phyloP scores from a whole-genome alignment of 2,797 vertebrate genomes.

The Tokudaia muenninki region DNA sequence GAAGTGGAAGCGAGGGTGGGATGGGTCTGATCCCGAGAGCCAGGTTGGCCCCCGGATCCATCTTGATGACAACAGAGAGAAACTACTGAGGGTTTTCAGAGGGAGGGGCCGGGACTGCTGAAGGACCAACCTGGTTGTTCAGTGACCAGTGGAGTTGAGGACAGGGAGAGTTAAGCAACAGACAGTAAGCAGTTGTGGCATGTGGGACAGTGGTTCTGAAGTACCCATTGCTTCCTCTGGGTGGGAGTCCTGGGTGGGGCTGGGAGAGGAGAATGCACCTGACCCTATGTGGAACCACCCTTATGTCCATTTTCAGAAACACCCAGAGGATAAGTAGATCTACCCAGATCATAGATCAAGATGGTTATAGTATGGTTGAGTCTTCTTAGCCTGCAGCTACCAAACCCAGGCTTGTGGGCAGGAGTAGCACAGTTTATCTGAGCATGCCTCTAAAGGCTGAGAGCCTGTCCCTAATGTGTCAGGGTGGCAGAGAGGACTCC shows the following conservation, averaged over 20 bases:
- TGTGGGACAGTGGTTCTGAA: not conserved
- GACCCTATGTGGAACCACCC: rapidly evolving
- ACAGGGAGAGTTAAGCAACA: not conserved
- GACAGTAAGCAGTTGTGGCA: not conserved
- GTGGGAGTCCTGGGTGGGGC: not conserved
- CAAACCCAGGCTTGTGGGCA: not conserved
- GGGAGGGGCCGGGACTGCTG: not conserved
- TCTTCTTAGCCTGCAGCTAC: not conserved
- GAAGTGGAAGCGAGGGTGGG: no score
- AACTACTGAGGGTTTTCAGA: not conserved
- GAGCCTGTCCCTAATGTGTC: not conserved
- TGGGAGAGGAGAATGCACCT: not conserved
- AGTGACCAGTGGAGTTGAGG: not conserved
- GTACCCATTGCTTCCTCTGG: not conserved
- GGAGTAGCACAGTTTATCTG: not conserved
- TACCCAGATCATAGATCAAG: not conserved
- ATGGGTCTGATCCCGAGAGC: not conserved
- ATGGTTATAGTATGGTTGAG: not conserved
- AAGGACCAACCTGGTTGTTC: not conserved
- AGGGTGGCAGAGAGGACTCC: not conserved
- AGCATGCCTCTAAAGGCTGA: not conserved
- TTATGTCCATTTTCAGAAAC: not conserved
- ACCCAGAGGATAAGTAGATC: not conserved
- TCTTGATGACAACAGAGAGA: not conserved
- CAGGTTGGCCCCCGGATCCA: not conserved